Percentiles rank a stretch among this genome's conserved stretches.
Conservation (phyloP, 2,797 vertebrate genomes). For the Enteromius anoplus region DNA sequence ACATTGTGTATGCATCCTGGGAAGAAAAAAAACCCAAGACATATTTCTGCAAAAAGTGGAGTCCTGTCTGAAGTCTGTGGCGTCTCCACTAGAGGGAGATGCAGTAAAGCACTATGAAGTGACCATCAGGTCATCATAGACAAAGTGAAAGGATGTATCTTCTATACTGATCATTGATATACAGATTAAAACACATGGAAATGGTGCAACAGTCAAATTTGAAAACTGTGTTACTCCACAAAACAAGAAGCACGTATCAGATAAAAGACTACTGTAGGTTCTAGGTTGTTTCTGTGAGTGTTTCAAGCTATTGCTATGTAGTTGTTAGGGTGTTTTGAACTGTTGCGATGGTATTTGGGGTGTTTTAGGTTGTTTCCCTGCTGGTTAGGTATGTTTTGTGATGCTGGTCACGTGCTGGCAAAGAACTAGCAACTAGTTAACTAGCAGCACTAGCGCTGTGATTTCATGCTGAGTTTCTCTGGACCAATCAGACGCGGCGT, state of each 20-base stretch:
- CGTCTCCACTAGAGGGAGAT: conserved; percentile 64
- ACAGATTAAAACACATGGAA: not conserved
- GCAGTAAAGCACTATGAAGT: not conserved
- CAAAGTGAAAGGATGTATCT: conserved; percentile 30
- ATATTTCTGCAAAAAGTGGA: not conserved
- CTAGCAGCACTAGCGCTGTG: not conserved
- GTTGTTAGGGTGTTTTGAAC: not conserved
- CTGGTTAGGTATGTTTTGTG: no score
- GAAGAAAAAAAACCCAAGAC: no score
- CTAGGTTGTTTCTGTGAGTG: no score
- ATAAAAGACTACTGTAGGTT: no score
- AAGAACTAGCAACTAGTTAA: not conserved
- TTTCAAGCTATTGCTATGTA: not conserved
- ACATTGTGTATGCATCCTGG: not conserved
- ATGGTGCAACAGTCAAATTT: no score
- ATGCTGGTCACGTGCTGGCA: no score
- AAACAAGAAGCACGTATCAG: no score
- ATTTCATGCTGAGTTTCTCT: not conserved
- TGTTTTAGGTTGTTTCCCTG: not conserved
- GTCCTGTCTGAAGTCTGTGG: not conserved
- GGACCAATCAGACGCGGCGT: not conserved
- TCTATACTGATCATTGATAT: not conserved
- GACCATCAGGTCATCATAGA: not conserved
- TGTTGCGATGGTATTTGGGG: not conserved
- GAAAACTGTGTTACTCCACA: no score